phyloP scores from a whole-genome alignment of 30 jellyfish, hydroid and myxozoan genomes.

The Aurelia aurita region DNA sequence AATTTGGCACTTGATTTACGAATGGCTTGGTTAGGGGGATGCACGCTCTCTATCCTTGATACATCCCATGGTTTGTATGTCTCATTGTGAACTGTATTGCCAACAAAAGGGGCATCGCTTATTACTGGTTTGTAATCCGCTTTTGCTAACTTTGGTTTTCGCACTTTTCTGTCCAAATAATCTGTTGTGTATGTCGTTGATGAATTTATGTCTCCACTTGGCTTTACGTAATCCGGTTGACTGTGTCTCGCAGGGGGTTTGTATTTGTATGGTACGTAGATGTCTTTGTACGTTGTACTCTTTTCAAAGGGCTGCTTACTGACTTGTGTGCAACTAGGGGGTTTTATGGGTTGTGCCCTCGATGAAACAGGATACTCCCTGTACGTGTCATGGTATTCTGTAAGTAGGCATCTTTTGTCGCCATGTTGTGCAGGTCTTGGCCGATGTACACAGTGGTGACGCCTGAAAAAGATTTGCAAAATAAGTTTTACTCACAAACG shows the following conservation, averaged over 20 bases:
- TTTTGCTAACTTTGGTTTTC: slow-evolving; percentile 79
- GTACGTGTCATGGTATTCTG: slow-evolving; percentile 94
- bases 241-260: slow-evolving; percentile 72
- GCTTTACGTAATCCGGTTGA: slow-evolving; percentile 69
- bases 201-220: slow-evolving; percentile 76
- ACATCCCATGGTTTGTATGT: slow-evolving; percentile 96
- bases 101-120: slow-evolving; percentile 85
- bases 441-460: slow-evolving; percentile 96
- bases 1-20: slow-evolving; percentile 79
- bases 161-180: slow-evolving; percentile 71
- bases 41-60: slow-evolving; percentile 70
- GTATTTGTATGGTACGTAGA: slow-evolving; percentile 75
- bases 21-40: slow-evolving; percentile 74
- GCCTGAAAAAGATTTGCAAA: slow-evolving; percentile 55
- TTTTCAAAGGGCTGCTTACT: slow-evolving; percentile 91
- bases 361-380: slow-evolving; percentile 69
- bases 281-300: slow-evolving; percentile 76
- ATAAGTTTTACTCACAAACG: too few species aligned
- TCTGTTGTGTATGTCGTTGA: slow-evolving; percentile 85
- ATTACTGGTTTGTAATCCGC: slow-evolving; percentile 82
- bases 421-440: slow-evolving; percentile 63
- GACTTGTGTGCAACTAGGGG: slow-evolving; percentile 64
- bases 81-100: slow-evolving; percentile 92
- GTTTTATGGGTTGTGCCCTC: slow-evolving; percentile 81
- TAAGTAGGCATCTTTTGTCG: slow-evolving; percentile 70